A percentile compares a stretch with the other conserved stretches of the same genome.
phyloP scores from a whole-genome alignment of 2,797 vertebrate species.

The Petrocephalus schoutedeni region DNA sequence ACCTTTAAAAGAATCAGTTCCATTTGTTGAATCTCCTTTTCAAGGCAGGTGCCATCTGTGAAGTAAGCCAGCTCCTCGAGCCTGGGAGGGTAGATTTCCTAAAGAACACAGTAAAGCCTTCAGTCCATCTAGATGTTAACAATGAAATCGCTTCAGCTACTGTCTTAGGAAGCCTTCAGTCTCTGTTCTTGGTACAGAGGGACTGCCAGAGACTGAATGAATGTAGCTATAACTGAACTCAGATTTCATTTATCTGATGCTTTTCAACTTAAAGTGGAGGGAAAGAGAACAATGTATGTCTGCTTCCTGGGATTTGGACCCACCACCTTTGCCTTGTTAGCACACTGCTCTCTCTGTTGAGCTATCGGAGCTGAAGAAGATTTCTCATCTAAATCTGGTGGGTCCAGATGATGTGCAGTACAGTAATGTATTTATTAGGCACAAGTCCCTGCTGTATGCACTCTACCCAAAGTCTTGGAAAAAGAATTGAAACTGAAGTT shows the following conservation, averaged over 20 bases:
- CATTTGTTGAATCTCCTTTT: constrained; percentile 84
- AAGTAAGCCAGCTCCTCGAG: constrained; percentile 90
- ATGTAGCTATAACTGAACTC: background rate
- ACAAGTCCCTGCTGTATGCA: background rate
- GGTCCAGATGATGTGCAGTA: background rate
- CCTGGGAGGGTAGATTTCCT: constrained; percentile 98
- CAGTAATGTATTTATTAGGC: background rate
- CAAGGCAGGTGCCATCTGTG: constrained; percentile 88
- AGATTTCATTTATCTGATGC: background rate
- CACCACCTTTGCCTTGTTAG: background rate
- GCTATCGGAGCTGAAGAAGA: background rate
- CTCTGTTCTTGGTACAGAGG: background rate
- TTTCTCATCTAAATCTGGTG: background rate
- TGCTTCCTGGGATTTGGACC: background rate
- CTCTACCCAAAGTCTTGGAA: background rate
- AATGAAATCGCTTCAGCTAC: background rate
- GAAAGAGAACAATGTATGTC: background rate
- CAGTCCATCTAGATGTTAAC: background rate
- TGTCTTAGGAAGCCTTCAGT: background rate
- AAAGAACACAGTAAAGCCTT: constrained; percentile 25
- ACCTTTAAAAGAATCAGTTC: constrained; percentile 90
- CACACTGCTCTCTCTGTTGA: background rate
- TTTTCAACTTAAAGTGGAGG: background rate
- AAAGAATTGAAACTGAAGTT: background rate
- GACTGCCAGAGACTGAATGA: background rate